Evolutionary conservation across 1,140 invertebrate species (phyloP).

Genomic region (Frieseomelitta varia): DNA sequence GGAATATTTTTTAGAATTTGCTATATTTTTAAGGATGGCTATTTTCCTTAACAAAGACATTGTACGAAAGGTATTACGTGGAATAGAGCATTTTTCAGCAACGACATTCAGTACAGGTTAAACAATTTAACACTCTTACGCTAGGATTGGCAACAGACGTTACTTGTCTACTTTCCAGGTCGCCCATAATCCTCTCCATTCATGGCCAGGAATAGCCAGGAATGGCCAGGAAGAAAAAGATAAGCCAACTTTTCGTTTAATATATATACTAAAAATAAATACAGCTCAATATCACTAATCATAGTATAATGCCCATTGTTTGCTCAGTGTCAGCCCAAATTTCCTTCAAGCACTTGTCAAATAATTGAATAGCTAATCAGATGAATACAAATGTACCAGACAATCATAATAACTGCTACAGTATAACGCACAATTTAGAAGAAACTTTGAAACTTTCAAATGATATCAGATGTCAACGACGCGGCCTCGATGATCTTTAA

Average conservation of each 20-base stretch:
- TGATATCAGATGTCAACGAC: too few relatives aligned
- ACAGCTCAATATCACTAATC: neutral
- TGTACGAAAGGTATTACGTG: too few relatives aligned
- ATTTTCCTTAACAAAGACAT: neutral
- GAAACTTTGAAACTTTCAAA: too few relatives aligned
- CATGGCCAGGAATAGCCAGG: neutral
- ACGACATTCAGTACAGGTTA: neutral
- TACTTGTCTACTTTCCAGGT: neutral
- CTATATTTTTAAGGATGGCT: neutral
- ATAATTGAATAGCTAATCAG: slow-evolving; percentile 14
- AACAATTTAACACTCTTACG: neutral
- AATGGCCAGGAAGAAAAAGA: neutral
- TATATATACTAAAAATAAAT: neutral
- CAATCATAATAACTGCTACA: too few relatives aligned
- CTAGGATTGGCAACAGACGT: neutral
- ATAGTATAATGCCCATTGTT: neutral
- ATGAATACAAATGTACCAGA: neutral
- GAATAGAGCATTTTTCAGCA: too few relatives aligned
- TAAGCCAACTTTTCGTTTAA: neutral
- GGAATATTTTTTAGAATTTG: too few relatives aligned
- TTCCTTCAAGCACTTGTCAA: neutral
- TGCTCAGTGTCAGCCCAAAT: neutral
- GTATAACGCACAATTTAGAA: too few relatives aligned
- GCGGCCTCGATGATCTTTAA: too few relatives aligned
- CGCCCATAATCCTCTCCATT: neutral